Percentiles rank a stretch among this genome's conserved stretches.
Conservation (phyloP, 2,113 vertebrate species). For the mouse (Mus musculus) region GRCm39 chr3:98010001-98010500, state of each 20-base stretch:
- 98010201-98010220: background rate
- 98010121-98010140: background rate
- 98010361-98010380: background rate
- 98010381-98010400: background rate
- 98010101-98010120: background rate
- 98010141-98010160: background rate
- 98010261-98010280: conserved; percentile 2
- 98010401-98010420: background rate
- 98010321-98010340: background rate
- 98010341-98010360: background rate
- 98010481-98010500: background rate
- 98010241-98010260: background rate
- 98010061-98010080: background rate
- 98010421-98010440: background rate
- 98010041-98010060: background rate
- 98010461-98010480: background rate
- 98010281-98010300: background rate
- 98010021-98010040: background rate
- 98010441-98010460: background rate
- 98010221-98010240: background rate
- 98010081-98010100: background rate
- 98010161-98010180: no score
- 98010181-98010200: background rate
- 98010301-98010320: background rate
- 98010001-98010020: background rate